Evolutionary conservation across 1,140 invertebrate genomes (phyloP), one percentile per base, ranked within the genome.

Genomic region (Nephila pilipes): DNA sequence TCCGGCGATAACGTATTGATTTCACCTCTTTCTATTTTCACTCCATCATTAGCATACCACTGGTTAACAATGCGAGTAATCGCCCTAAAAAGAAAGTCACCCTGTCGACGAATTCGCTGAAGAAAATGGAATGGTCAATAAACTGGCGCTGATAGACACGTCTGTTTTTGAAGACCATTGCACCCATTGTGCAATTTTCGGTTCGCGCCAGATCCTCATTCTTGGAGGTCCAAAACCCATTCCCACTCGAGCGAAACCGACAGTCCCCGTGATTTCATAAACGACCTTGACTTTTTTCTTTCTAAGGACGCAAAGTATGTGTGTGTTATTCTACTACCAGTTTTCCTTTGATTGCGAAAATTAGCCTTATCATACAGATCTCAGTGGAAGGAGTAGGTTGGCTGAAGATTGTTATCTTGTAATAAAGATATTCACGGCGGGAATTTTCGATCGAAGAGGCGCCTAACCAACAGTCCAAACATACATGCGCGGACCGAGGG

Each of bases 101-200:
- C 69, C 14, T 22, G 80, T n/a, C 22, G 54, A 83, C 29, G 54
- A 83, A 83, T 38, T 36, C 80, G 14, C 80, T 22, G 54, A 83
- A 83, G 38, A 83, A n/a, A 55, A 83, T 55, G 10, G 22, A 83
- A 18, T 83, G 81, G 81, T 83, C 81, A 83, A 83, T 83, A 83
- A 83, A 55, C 81, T n/a, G 54, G n/a, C 25, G 81, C 14, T 55
- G 81, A 54, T 29, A 83, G 55, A 83, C 81, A 57, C 20, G 54
- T 57, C 81, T 25, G n/a, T 57, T n/a, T 54, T 10, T 12, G 22
- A 83, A 83, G 54, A 83, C 54, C 55, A 83, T 83, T 83, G 80
- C 80, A 83, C 81, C 81, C 54, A 83, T 83, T 83, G 81, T 83
- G 81, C 22, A 83, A 83, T 83, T 83, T 83, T 57, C 46, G 6